Percentiles rank a stretch among this genome's conserved stretches.
phyloP scores from a whole-genome alignment of 2,797 vertebrate species.

The Xenopus petersii region DNA sequence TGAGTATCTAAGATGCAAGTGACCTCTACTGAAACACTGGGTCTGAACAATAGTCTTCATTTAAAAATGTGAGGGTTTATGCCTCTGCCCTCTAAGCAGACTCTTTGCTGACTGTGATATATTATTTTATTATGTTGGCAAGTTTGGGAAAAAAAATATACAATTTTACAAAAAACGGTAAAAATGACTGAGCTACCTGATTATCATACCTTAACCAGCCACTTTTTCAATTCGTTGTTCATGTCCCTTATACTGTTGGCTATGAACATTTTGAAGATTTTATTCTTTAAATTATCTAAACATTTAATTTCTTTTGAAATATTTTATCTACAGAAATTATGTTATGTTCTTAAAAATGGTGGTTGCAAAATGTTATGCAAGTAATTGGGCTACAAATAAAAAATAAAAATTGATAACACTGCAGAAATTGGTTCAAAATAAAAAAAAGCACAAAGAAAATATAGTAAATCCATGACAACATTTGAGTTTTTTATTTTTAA shows the following conservation, averaged over 20 bases:
- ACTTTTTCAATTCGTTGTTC: constrained; percentile 85
- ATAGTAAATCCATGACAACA: constrained; percentile 70
- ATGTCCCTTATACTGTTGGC: constrained; percentile 84
- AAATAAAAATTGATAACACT: constrained; percentile 62
- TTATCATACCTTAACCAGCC: constrained; percentile 84
- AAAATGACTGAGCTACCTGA: constrained; percentile 85
- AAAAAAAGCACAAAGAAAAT: constrained; percentile 79
- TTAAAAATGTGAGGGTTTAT: constrained; percentile 51
- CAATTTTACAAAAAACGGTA: constrained; percentile 93
- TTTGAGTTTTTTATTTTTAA: constrained; percentile 59
- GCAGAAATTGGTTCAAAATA: constrained; percentile 66
- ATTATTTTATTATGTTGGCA: constrained; percentile 97
- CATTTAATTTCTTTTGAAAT: constrained; percentile 79
- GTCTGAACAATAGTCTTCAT: constrained; percentile 59
- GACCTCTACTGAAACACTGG: constrained; percentile 52
- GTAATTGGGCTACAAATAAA: constrained; percentile 82
- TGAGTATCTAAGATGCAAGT: constrained; percentile 43
- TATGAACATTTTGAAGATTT: constrained; percentile 82
- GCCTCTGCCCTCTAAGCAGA: constrained; percentile 81
- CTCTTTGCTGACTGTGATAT: constrained; percentile 77
- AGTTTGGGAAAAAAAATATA: constrained; percentile 72
- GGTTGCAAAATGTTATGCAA: constrained; percentile 84
- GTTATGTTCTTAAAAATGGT: constrained; percentile 66
- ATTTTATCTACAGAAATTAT: constrained; percentile 71
- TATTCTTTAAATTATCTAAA: constrained; percentile 76